Conservation (phyloP, 2,113 vertebrate genomes). For the Picathartes gymnocephalus region DNA sequence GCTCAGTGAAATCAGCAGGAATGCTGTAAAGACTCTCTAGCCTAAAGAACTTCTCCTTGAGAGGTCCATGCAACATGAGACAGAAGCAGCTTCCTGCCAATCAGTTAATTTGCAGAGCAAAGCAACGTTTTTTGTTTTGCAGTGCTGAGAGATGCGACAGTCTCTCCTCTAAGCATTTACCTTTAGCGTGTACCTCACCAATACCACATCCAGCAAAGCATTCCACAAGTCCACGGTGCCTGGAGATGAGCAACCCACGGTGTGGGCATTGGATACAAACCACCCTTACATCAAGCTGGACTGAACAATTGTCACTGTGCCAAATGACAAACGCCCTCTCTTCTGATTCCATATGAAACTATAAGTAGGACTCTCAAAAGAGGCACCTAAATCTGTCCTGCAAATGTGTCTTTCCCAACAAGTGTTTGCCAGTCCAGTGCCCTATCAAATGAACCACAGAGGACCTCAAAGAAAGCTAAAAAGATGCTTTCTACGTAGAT, state of each 20-base stretch:
- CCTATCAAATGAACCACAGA: neutral
- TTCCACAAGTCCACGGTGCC: neutral
- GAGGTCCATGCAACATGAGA: neutral
- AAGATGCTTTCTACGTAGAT: neutral
- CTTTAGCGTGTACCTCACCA: neutral
- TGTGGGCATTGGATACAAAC: accelerated
- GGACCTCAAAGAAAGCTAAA: neutral
- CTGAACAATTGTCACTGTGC: neutral
- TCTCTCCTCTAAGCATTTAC: neutral
- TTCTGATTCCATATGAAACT: neutral
- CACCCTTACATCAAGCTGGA: neutral
- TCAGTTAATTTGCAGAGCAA: neutral
- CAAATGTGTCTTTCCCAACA: neutral
- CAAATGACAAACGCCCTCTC: neutral
- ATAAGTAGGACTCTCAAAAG: neutral
- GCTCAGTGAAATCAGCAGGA: neutral
- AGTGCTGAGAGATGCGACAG: neutral
- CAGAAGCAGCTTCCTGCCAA: neutral
- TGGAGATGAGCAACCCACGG: neutral
- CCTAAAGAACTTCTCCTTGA: neutral
- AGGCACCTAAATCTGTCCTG: neutral
- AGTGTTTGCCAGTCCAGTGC: neutral
- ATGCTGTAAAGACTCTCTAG: neutral
- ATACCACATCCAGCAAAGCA: neutral
- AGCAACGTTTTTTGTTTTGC: neutral